These are phyloP conservation scores for Drosophila pegasa DNA, from an alignment of 2,888 invertebrate species.

Conservation along the genomic window DNA sequence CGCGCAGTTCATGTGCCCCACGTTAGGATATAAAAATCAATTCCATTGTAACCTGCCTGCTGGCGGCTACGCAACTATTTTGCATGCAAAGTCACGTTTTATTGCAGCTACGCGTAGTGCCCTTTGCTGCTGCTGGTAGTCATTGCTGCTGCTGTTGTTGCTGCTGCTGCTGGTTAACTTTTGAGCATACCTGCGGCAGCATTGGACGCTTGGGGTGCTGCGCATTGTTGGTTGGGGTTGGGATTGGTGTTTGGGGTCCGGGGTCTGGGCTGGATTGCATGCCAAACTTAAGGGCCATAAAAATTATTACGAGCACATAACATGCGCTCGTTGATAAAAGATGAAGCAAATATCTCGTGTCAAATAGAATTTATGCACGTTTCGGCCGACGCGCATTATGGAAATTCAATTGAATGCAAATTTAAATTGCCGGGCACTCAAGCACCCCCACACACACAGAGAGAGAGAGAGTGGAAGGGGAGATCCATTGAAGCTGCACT, in stretches of 20 bases:
- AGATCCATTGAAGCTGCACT: neutral
- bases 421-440: constrained; percentile 66
- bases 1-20: constrained; percentile 34
- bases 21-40: constrained; percentile 62
- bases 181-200: constrained; percentile 74
- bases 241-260: neutral
- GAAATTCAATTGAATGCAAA: constrained; percentile 79
- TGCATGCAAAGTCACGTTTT: constrained; percentile 83
- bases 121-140: constrained; percentile 25
- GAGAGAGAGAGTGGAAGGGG: neutral
- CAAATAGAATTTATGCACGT: constrained; percentile 78
- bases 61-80: constrained; percentile 72
- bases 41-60: constrained; percentile 69
- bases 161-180: constrained; percentile 63
- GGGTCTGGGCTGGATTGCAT: constrained; percentile 32
- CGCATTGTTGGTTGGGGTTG: constrained; percentile 24
- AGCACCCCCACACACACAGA: constrained; percentile 7
- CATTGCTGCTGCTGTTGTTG: constrained; percentile 17
- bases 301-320: constrained; percentile 77
- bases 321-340: constrained; percentile 55
- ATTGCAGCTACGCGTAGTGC: constrained; percentile 71
- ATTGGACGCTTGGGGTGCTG: constrained; percentile 33
- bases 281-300: constrained; percentile 74
- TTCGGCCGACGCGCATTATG: constrained; percentile 70
- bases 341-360: constrained; percentile 50